Evolutionary conservation across 2,113 vertebrate genomes (phyloP).

Genomic region (Pangasianodon gigas): DNA sequence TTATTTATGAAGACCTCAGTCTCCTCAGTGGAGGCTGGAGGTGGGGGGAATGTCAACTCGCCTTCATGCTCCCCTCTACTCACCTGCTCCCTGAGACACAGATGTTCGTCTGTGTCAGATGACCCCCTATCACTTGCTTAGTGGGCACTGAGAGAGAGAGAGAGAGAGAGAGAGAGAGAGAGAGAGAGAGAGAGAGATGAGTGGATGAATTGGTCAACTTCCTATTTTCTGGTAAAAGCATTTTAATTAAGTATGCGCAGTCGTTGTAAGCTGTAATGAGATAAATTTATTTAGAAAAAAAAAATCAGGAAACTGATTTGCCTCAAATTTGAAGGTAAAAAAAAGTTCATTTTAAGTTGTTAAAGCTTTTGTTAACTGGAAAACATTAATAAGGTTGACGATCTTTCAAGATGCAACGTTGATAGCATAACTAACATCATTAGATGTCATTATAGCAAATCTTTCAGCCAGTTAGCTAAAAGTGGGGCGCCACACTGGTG

Average conservation of each 20-base stretch:
- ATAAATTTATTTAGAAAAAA: not conserved
- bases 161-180: constrained; percentile 24
- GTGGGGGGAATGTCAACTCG: constrained; percentile 57
- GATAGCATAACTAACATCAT: not conserved
- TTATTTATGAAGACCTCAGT: constrained; percentile 78
- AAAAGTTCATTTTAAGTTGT: not conserved
- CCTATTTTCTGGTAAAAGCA: not conserved
- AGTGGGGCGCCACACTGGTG: not conserved
- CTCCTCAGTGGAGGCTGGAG: constrained; percentile 62
- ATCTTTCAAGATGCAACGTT: not conserved
- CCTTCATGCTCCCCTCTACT: constrained; percentile 57
- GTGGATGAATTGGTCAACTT: not conserved
- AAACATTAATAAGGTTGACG: not conserved
- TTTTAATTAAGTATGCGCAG: not conserved
- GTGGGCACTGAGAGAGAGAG: constrained; percentile 3
- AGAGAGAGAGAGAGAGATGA: not conserved
- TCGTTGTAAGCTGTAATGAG: not conserved
- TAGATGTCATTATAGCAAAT: not conserved
- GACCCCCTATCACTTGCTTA: constrained; percentile 48
- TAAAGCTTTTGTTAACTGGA: not conserved
- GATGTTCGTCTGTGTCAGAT: constrained; percentile 57
- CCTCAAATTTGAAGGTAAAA: not conserved
- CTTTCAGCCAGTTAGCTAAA: not conserved
- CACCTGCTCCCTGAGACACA: constrained; percentile 70
- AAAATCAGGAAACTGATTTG: not conserved